Evolutionary conservation across 2,888 invertebrate genomes (phyloP).

Genomic region (Lamellibrachia satsuma): DNA sequence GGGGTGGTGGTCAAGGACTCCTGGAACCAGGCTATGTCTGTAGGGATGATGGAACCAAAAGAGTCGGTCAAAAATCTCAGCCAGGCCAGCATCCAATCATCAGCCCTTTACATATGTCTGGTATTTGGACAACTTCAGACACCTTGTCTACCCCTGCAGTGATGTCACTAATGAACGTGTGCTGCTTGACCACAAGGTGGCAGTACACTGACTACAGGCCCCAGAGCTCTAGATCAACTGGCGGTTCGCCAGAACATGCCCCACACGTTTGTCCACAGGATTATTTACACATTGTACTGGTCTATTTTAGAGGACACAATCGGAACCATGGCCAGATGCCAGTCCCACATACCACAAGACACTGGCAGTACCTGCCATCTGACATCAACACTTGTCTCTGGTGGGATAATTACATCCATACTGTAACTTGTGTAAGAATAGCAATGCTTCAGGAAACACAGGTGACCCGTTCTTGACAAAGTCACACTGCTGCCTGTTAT

Average conservation of each 20-base stretch:
- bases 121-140: neutral
- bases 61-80: too few relatives aligned
- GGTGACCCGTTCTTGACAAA: too few relatives aligned
- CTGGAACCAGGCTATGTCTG: too few relatives aligned
- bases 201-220: too few relatives aligned
- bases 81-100: too few relatives aligned
- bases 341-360: constrained; percentile 12
- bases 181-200: neutral
- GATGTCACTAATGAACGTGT: constrained; percentile 4
- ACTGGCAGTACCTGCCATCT: neutral
- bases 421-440: neutral
- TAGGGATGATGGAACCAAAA: too few relatives aligned
- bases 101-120: neutral
- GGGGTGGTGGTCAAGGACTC: too few relatives aligned
- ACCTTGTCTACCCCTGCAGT: neutral
- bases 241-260: neutral
- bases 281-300: neutral
- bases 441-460: too few relatives aligned
- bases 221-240: neutral
- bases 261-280: neutral
- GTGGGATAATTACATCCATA: neutral
- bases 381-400: neutral
- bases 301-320: neutral
- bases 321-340: neutral
- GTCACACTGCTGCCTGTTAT: too few relatives aligned